Percentiles rank a stretch among this genome's conserved stretches.
These are phyloP conservation scores for Meriones psammophilus DNA, from an alignment of 2,797 vertebrate species.

Conservation along the genomic window DNA sequence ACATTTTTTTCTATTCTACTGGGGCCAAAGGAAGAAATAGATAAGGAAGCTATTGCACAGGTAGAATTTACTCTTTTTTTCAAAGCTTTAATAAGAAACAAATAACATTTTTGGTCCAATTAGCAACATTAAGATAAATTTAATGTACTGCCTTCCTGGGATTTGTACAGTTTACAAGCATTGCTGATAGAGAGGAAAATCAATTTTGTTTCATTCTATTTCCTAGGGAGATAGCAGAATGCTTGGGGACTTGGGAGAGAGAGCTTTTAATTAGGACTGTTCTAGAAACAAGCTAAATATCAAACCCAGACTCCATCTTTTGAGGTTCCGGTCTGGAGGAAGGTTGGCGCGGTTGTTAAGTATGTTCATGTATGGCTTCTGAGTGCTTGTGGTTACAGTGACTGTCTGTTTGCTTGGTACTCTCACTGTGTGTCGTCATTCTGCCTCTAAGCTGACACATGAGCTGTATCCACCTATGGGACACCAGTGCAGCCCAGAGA, in stretches of 20 bases:
- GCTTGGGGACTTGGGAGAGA: slow-evolving; percentile 42
- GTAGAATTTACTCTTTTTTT: slow-evolving; percentile 67
- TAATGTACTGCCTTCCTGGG: slow-evolving; percentile 79
- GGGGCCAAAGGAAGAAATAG: not conserved
- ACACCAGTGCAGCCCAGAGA: not conserved
- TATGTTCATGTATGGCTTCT: not conserved
- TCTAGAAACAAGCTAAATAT: slow-evolving; percentile 72
- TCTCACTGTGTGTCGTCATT: not conserved
- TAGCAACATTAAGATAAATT: slow-evolving; percentile 76
- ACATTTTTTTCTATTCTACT: slow-evolving; percentile 46
- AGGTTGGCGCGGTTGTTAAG: not conserved
- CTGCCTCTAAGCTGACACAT: not conserved
- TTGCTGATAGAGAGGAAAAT: slow-evolving; percentile 86
- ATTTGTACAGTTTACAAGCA: slow-evolving; percentile 86
- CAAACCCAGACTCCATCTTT: not conserved
- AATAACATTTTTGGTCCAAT: slow-evolving; percentile 58
- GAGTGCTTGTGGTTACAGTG: no score
- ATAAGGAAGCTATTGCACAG: slow-evolving; percentile 28
- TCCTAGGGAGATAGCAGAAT: slow-evolving; percentile 81
- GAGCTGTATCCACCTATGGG: not conserved
- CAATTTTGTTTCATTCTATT: slow-evolving; percentile 86
- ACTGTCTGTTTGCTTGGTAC: not conserved
- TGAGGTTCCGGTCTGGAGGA: not conserved
- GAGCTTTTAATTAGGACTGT: slow-evolving; percentile 81
- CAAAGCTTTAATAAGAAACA: slow-evolving; percentile 68